Evolutionary conservation across 2,797 vertebrate genomes (phyloP), one percentile per base, ranked within the genome.

Genomic region (Chaetophractus vellerosus): DNA sequence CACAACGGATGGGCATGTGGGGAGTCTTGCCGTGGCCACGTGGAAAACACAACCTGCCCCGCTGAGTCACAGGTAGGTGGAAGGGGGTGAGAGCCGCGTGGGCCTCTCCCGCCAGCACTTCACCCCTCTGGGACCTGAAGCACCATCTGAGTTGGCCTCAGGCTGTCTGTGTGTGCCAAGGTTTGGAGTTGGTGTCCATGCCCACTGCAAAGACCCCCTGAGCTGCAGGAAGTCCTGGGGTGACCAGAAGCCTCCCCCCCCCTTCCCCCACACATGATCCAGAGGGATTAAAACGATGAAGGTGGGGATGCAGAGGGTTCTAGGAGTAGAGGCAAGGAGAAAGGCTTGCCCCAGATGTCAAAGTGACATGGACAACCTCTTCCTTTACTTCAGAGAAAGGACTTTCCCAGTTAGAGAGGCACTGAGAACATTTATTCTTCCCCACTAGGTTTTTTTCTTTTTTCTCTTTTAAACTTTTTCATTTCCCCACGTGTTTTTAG

Each of bases 1-100:
- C 15, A 14, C 24, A 10, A 15, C 1, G 21, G 71, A 57, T 9
- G 19, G 36, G 18, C 57, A 1, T 0, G 9, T 0, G 2, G 59
- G 38, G 19, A 19, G 9, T 24, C 7, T 5, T 1, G 36, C 9
- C 1, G 21, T 2, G 48, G 55, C 52, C 41, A 33, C 72, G 1
- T n/a, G 31, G 76, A 52, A 64, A 74, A 79, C 33, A 24, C 16
- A 33, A 69, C 2, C 4, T n/a, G 28, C 21, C 28, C 31, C 24
- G 59, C 50, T 36, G 14, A 11, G 59, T 74, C 50, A 8, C 5
- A 0, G 89, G 21, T 16, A 15, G 63, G 63, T 4, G 63, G 16
- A 31, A 66, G 63, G 66, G 3, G 18, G 4, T 48, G 33, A 23
- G 26, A 66, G 36, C 5, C 4, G 28, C 0, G 1, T 1, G 50